A percentile compares a stretch with the other conserved stretches of the same genome.
phyloP scores from a whole-genome alignment of 2,888 invertebrate genomes.

The Mythimna lalbum region DNA sequence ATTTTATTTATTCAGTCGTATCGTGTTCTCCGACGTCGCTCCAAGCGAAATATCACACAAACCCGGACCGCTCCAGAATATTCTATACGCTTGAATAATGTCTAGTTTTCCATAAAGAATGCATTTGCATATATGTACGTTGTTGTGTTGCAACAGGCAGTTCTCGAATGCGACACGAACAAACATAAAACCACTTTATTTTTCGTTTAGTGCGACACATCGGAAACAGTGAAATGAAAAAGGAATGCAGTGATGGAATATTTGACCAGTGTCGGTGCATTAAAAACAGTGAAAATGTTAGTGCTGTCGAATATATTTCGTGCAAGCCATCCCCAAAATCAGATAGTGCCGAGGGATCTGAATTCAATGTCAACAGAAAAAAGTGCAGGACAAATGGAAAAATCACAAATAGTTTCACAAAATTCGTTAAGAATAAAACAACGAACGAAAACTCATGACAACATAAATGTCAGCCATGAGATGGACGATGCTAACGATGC shows the following conservation, averaged over 20 bases:
- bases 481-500: constrained; percentile 70
- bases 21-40: constrained; percentile 70
- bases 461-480: constrained; percentile 73
- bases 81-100: constrained; percentile 83
- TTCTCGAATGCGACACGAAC: constrained; percentile 70
- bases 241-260: constrained; percentile 90
- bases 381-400: constrained; percentile 69
- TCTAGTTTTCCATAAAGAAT: constrained; percentile 81
- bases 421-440: constrained; percentile 82
- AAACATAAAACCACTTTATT: constrained; percentile 81
- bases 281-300: constrained; percentile 89
- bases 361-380: constrained; percentile 71
- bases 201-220: constrained; percentile 71
- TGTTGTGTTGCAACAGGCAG: constrained; percentile 75
- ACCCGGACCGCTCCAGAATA: constrained; percentile 76
- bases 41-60: constrained; percentile 78
- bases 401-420: constrained; percentile 74
- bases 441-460: constrained; percentile 82
- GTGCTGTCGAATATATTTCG: constrained; percentile 88
- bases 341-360: constrained; percentile 76
- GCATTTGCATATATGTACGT: constrained; percentile 78
- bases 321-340: constrained; percentile 82
- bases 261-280: constrained; percentile 84
- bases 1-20: constrained; percentile 81
- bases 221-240: constrained; percentile 80